These are phyloP conservation scores for Chymomyza caudatula DNA, from an alignment of 2,888 invertebrate species.

Conservation along the genomic window DNA sequence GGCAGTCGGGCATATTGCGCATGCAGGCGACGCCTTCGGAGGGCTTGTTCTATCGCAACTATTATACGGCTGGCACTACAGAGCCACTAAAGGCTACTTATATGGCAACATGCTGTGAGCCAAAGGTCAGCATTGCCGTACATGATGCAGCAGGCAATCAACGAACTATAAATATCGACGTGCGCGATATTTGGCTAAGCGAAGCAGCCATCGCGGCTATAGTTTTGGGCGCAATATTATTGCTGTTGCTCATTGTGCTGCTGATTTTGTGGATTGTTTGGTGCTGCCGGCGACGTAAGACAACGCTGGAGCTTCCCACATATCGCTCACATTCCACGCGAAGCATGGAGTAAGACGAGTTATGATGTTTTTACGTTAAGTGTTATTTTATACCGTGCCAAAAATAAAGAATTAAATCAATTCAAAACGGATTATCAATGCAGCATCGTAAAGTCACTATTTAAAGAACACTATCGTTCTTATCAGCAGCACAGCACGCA, in stretches of 20 bases:
- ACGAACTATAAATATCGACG: slow-evolving; percentile 82
- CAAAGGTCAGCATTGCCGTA: slow-evolving; percentile 83
- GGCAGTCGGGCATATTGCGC: slow-evolving; percentile 82
- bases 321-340: slow-evolving; percentile 78
- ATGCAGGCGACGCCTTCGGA: slow-evolving; percentile 80
- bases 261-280: slow-evolving; percentile 81
- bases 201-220: slow-evolving; percentile 84
- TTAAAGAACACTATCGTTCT: neutral
- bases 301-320: slow-evolving; percentile 81
- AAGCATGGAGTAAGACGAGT: slow-evolving; percentile 65
- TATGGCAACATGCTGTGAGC: slow-evolving; percentile 85
- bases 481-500: slow-evolving; percentile 20
- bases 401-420: slow-evolving; percentile 14
- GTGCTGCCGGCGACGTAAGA: slow-evolving; percentile 81
- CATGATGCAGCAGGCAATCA: slow-evolving; percentile 85
- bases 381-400: slow-evolving; percentile 16
- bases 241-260: slow-evolving; percentile 82
- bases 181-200: slow-evolving; percentile 77
- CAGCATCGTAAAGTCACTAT: neutral
- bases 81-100: slow-evolving; percentile 84
- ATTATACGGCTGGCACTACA: slow-evolving; percentile 84
- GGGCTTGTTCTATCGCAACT: slow-evolving; percentile 82
- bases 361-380: neutral
- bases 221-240: slow-evolving; percentile 82
- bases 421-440: slow-evolving; percentile 2